Conservation (phyloP, 2,797 vertebrate genomes). For the Neoniphon sammara region DNA sequence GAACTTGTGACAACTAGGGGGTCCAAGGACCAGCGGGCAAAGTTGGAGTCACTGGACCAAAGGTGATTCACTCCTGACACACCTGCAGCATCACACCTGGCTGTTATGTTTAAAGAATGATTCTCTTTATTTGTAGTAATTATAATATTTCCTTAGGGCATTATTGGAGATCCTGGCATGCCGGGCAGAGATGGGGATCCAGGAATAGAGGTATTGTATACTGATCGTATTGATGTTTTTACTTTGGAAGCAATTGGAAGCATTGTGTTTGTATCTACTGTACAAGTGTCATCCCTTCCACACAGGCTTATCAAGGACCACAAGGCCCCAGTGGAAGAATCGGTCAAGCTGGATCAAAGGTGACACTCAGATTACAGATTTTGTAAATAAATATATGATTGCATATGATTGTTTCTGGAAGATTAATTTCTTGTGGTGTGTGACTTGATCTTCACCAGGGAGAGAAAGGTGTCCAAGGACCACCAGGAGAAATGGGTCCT, state of each 20-base stretch:
- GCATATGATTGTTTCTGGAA: conserved; percentile 37
- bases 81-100: not conserved
- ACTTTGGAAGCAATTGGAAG: not conserved
- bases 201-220: conserved; percentile 83
- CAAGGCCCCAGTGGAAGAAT: conserved; percentile 80
- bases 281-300: conserved; percentile 12
- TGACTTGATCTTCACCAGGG: conserved; percentile 76
- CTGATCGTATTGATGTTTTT: conserved; percentile 1
- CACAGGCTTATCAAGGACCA: conserved; percentile 87
- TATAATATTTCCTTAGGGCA: conserved; percentile 76
- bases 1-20: conserved; percentile 74
- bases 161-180: conserved; percentile 84
- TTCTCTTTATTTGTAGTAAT: conserved; percentile 19
- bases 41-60: conserved; percentile 77
- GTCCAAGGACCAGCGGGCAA: conserved; percentile 75
- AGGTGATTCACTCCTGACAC: conserved; percentile 71
- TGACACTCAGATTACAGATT: conserved; percentile 50
- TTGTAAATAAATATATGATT: conserved; percentile 33
- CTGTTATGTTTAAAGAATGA: conserved; percentile 19
- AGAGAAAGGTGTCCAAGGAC: conserved; percentile 82
- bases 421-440: conserved; percentile 45
- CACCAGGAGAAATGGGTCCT: conserved; percentile 84
- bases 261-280: not conserved
- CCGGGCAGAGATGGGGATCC: conserved; percentile 83
- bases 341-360: conserved; percentile 80